Base-by-base conservation (phyloP, 2,888 invertebrate genomes). In the Rhagonycha fulva region DNA sequence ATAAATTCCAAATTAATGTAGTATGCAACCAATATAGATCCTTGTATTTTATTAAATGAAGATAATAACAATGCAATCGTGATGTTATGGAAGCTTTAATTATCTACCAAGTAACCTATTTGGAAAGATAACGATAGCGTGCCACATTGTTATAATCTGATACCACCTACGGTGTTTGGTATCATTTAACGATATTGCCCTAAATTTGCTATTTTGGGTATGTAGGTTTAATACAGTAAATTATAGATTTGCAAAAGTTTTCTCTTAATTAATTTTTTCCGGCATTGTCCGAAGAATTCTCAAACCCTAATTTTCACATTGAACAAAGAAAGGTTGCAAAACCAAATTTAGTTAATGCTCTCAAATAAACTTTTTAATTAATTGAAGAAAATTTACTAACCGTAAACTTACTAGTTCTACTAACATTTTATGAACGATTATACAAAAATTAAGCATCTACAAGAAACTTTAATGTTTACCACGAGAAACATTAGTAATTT, bases 81-180 rank as follows among this genome's bases (percentile, higher is more conserved):
- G 74, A 69, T 47, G 74, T 70, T 66, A 14, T 14, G 63, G 32
- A 68, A 32, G 69, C 63, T 74, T 74, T 74, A 74, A 74, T 74
- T 74, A 69, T 32, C 63, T 30, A 62, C 47, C 69, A 70, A 74
- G 23, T 24, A 66, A 66, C 74, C 74, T 69, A 74, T 74, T 69
- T 74, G 62, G 68, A 68, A 68, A 74, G 68, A 69, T 69, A 68
- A 63, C 30, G 62, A 70, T 74, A 61, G 72, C 68, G 72, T 72
- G 72, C 61, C 72, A 72, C 68, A 74, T 69, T 69, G 74, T 74
- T 74, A 74, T 14, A 74, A 74, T 74, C 68, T 63, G 32, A 63
- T 69, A 69, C 74, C 74, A 70, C 63, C 63, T 26, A 66, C 63
- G 24, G 63, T 66, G 63, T 66, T 66, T 24, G 12, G 26, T 66